Evolutionary conservation across 2,888 invertebrate species (phyloP).

Genomic region (Tenthredo distinguenda): DNA sequence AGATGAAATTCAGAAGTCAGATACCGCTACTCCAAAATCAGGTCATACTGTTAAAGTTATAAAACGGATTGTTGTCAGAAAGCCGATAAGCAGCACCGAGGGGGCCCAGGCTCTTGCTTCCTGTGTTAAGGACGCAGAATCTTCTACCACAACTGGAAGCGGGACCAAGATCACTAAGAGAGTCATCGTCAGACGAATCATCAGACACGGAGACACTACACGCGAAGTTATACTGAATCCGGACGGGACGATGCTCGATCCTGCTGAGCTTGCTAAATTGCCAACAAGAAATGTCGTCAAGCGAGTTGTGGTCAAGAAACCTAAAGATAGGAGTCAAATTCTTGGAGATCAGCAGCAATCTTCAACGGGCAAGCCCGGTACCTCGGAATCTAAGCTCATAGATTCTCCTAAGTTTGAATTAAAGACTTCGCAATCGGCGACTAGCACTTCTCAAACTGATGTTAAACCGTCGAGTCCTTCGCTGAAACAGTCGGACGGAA

Average conservation of each 20-base stretch:
- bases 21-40: conserved; percentile 58
- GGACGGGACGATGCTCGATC: conserved; percentile 75
- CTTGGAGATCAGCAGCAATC: conserved; percentile 46
- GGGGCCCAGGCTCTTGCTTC: conserved; percentile 59
- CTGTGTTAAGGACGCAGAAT: conserved; percentile 62
- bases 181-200: conserved; percentile 75
- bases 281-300: conserved; percentile 76
- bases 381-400: conserved; percentile 52
- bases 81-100: conserved; percentile 64
- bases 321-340: conserved; percentile 70
- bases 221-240: conserved; percentile 76
- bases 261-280: conserved; percentile 74
- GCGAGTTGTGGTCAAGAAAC: conserved; percentile 74
- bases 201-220: conserved; percentile 75
- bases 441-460: conserved; percentile 47
- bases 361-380: conserved; percentile 26
- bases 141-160: conserved; percentile 51
- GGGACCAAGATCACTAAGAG: conserved; percentile 72
- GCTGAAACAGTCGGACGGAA: conserved; percentile 48
- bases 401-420: conserved; percentile 71
- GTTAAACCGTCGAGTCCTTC: conserved; percentile 55
- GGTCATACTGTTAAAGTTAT: conserved; percentile 74
- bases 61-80: conserved; percentile 74
- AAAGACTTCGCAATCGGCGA: conserved; percentile 68
- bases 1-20: conserved; percentile 62